A percentile compares a stretch with the other conserved stretches of the same genome.
Conservation (phyloP, 2,113 vertebrate genomes). For the Colaptes auratus region DNA sequence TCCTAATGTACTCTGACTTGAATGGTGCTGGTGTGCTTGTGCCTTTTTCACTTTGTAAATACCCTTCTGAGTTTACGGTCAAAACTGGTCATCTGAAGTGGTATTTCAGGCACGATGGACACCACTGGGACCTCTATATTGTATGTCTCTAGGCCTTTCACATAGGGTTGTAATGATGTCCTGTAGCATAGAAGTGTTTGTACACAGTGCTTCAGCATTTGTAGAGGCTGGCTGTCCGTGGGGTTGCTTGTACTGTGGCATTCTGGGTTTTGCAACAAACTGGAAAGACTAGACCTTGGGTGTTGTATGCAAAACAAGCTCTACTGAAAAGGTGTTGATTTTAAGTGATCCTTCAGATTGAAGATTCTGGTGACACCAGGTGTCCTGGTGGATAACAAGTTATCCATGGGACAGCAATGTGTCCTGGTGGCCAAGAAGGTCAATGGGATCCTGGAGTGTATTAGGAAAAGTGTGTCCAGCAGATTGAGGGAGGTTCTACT, state of each 20-base stretch:
- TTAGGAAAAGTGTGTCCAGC: too few species aligned
- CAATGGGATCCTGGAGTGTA: too few species aligned
- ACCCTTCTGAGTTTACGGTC: not conserved
- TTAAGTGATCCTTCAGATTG: not conserved
- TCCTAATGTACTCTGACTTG: not conserved
- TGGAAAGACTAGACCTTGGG: not conserved
- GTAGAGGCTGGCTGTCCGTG: not conserved
- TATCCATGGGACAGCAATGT: too few species aligned
- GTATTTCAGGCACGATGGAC: not conserved
- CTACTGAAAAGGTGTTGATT: not conserved
- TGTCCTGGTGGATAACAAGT: too few species aligned
- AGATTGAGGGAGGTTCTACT: too few species aligned
- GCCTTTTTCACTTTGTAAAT: not conserved
- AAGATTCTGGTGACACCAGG: not conserved
- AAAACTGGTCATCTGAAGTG: not conserved
- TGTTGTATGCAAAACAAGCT: not conserved
- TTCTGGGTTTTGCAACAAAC: not conserved
- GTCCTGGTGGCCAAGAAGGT: too few species aligned
- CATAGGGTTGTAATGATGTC: accelerated
- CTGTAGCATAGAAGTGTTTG: accelerated
- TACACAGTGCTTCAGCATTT: accelerated
- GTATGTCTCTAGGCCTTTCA: not conserved
- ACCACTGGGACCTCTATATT: not conserved
- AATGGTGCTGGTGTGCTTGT: not conserved
- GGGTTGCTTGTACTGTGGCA: not conserved